phyloP scores from a whole-genome alignment of 2,797 vertebrate species.

The Euphonia xanthogaster region DNA sequence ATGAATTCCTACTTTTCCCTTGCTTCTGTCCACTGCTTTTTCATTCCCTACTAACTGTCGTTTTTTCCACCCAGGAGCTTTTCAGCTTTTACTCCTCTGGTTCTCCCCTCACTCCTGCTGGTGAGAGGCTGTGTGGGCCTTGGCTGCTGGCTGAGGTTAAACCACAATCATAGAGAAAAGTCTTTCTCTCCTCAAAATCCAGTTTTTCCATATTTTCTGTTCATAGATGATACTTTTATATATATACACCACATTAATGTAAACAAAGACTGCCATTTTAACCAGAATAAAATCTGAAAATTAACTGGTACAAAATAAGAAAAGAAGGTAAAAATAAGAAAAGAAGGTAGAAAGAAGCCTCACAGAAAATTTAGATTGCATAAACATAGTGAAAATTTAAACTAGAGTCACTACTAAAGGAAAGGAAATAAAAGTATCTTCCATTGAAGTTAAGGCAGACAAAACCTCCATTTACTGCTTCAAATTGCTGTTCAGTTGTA shows the following conservation, averaged over 20 bases:
- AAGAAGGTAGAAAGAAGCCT: neutral
- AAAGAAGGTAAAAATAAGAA: neutral
- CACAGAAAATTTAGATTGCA: neutral
- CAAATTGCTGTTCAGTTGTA: neutral
- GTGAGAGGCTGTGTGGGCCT: neutral
- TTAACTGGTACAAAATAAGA: neutral
- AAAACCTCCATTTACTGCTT: neutral
- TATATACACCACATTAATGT: neutral
- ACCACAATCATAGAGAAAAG: neutral
- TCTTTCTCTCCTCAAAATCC: neutral
- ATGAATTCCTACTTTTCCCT: neutral
- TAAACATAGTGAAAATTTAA: neutral
- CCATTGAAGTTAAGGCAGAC: neutral
- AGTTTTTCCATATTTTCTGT: neutral
- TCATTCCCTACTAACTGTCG: neutral
- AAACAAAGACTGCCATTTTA: neutral
- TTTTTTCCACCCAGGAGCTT: neutral
- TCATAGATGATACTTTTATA: neutral
- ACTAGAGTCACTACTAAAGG: neutral
- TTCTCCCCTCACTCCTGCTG: neutral
- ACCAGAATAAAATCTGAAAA: neutral
- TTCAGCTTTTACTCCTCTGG: neutral
- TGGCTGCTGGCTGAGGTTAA: neutral
- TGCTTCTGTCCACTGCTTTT: neutral
- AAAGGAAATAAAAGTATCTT: neutral